Base-by-base conservation (phyloP, 2,888 invertebrate species). In the Pseudococcus viburni region DNA sequence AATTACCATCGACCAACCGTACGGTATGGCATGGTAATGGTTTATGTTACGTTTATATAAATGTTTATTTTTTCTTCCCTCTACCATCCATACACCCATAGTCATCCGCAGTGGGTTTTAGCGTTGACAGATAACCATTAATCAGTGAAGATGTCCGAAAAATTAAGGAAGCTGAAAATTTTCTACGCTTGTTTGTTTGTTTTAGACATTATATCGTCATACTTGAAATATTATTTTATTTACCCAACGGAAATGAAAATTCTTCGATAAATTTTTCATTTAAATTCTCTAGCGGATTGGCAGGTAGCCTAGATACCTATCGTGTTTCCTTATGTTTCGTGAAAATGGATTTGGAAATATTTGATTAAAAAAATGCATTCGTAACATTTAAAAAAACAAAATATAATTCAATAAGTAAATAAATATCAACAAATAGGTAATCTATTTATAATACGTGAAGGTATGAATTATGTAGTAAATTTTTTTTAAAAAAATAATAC, bases 1-100 rank as follows among this genome's bases (percentile, higher is more conserved):
- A 84, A 84, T 51, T 73, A 33, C n/a, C 73, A n/a, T n/a, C n/a
- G n/a, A n/a, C n/a, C 26, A 39, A 73, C 73, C 73, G 15, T 19
- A 5, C 9, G 55, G 7, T 73, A 33, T 4, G 26, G 26, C 1
- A 39, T 39, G 73, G 73, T 73, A 33, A 39, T 39, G 73, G 73
- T 73, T 73, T 73, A 73, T 73, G 26, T 73, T 33, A 73, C 33
- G 12, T 33, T 73, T 39, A 39, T 73, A 22, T 22, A 22, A 26
- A 22, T 73, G 33, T 73, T 73, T 26, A 73, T 33, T 73, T 73
- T 73, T 33, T 39, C 39, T 33, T 15, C 39, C 17, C 26, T 33
- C 26, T 3, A 3, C 26, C 26, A 33, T 33, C 26, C 26, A 73
- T 59, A 9, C 59, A 11, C 7, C 5, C 59, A 19, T 17, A 6